A percentile compares a stretch with the other conserved stretches of the same genome.
These are phyloP conservation scores for Tautogolabrus adspersus DNA, from an alignment of 2,113 vertebrate genomes.

Conservation along the genomic window DNA sequence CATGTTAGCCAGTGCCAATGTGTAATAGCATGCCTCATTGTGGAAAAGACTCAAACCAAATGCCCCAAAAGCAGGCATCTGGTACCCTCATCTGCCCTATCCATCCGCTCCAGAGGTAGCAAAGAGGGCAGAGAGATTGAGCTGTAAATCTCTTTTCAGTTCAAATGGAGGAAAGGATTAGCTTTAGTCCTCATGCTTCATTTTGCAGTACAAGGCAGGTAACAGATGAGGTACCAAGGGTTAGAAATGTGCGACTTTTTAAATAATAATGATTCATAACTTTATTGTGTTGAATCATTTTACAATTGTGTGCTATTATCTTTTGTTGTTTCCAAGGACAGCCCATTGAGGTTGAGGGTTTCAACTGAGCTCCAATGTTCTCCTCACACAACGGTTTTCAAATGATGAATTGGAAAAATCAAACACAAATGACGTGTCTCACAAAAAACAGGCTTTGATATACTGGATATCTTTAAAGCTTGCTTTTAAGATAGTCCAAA, in stretches of 20 bases:
- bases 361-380: neutral
- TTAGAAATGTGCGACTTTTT: constrained; percentile 21
- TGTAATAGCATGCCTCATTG: constrained; percentile 6
- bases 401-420: neutral
- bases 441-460: neutral
- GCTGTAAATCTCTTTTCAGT: constrained; percentile 36
- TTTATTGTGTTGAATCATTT: neutral
- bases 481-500: neutral
- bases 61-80: constrained; percentile 30
- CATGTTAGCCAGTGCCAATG: neutral
- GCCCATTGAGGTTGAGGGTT: neutral
- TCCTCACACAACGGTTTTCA: neutral
- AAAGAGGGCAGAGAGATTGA: constrained; percentile 35
- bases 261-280: constrained; percentile 16
- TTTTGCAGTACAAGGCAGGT: neutral
- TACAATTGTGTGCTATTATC: neutral
- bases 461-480: neutral
- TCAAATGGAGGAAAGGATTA: constrained; percentile 33
- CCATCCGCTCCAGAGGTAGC: constrained; percentile 40
- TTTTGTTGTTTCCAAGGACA: neutral
- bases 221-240: neutral
- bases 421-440: neutral
- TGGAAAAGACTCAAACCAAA: neutral
- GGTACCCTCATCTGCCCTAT: constrained; percentile 25
- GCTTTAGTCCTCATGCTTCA: constrained; percentile 22